Base-by-base conservation (phyloP, 2,797 vertebrate genomes). In the Phyllotis vaccarum region DNA sequence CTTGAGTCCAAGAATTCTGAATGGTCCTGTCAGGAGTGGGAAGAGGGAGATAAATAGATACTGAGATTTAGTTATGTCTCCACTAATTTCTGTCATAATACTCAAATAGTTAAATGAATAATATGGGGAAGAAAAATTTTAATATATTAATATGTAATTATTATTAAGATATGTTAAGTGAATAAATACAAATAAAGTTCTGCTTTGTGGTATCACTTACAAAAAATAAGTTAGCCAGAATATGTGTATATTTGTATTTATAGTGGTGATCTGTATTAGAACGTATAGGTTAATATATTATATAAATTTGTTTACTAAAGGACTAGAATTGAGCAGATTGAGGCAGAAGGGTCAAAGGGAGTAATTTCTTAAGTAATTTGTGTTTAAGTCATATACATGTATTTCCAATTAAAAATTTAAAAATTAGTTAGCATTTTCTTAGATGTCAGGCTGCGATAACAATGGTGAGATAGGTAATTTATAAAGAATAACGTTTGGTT, bases 171-270 rank as follows among this genome's bases (percentile, higher is more conserved):
- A 79, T 37, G 58, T 21, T 86, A 79, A 79, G 52, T 79, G 10
- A 11, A 86, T 29, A 79, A 75, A 2, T 66, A 89, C 16, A 92
- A 46, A 94, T 17, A 83, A 85, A 85, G 34, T 49, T 89, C 46
- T 89, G 52, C 8, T 78, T 93, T 70, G 46, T 56, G 8, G 3
- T 62, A 89, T 40, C 54, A 91, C 54, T 66, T 92, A 52, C 70
- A 72, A 76, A 46, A 85, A 52, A 80, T 90, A 52, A 72, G 56
- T 94, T 80, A 90, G 89, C 72, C 17, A 96, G 37, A 88, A 60
- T 56, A 86, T 11, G 24, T 83, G 40, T 34, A 49, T 81, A 52
- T 34, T 72, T 56, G n/a, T 83, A 78, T 82, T 64, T 62, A 56
- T 56, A 54, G 80, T 19, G 86, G 60, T 52, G 74, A 93, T 90